These are phyloP conservation scores for Conger conger DNA, from an alignment of 2,113 vertebrate species.

Conservation along the genomic window DNA sequence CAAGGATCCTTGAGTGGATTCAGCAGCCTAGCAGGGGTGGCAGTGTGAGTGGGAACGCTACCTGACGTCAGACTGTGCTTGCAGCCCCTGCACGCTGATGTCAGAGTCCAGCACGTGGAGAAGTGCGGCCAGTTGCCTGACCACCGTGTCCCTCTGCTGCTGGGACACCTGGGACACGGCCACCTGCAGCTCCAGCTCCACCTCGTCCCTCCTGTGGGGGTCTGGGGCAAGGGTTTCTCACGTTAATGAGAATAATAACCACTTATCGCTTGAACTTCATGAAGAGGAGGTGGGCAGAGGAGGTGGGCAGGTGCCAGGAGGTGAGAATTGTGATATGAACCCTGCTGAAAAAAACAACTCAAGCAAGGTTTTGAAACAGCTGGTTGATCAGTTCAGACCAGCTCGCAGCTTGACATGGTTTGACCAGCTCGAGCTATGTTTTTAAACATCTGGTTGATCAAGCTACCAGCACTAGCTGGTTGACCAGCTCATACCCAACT, in stretches of 20 bases:
- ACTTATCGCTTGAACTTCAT: too few species aligned
- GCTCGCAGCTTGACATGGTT: too few species aligned
- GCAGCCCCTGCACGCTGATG: conserved; percentile 78
- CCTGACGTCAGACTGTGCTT: conserved; percentile 84
- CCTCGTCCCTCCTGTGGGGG: conserved; percentile 70
- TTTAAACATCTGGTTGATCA: too few species aligned
- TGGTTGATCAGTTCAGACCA: too few species aligned
- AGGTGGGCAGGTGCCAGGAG: too few species aligned
- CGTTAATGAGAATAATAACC: neutral
- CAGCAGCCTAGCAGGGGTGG: neutral
- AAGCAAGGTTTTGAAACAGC: too few species aligned
- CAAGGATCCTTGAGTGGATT: neutral
- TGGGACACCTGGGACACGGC: conserved; percentile 73
- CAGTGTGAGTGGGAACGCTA: conserved; percentile 44
- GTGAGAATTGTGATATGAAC: too few species aligned
- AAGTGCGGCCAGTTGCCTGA: conserved; percentile 81
- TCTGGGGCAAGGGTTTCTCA: conserved; percentile 41
- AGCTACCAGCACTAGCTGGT: too few species aligned
- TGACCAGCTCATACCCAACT: too few species aligned
- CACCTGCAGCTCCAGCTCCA: conserved; percentile 88
- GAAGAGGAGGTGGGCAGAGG: too few species aligned
- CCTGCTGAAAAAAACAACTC: too few species aligned
- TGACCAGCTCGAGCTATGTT: too few species aligned
- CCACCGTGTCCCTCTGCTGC: conserved; percentile 77
- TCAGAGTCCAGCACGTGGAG: conserved; percentile 80